phyloP scores from a whole-genome alignment of 2,113 vertebrate genomes.

The Stomatorhinus ivindoensis region DNA sequence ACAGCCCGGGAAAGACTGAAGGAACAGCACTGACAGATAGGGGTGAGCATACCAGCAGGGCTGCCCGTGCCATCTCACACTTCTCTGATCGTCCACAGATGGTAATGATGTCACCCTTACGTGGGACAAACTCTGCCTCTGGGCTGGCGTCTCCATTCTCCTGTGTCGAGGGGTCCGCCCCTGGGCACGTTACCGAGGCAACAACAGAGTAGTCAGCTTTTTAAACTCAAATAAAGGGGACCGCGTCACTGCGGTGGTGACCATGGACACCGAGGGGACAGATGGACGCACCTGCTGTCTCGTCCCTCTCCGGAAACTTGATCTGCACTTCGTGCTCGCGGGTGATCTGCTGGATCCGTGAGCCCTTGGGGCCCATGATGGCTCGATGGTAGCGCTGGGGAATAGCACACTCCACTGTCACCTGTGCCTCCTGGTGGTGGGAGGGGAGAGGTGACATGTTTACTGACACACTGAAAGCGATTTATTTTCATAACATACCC shows the following conservation, averaged over 20 bases:
- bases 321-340: slow-evolving; percentile 67
- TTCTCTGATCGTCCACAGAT: slow-evolving; percentile 63
- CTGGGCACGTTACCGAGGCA: slow-evolving; percentile 33
- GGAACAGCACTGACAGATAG: neutral
- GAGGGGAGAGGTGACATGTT: neutral
- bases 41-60: slow-evolving; percentile 59
- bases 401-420: slow-evolving; percentile 63
- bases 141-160: slow-evolving; percentile 59
- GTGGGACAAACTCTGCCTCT: slow-evolving; percentile 53
- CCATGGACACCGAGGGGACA: neutral
- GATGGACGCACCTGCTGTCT: slow-evolving; percentile 51
- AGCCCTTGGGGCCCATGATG: slow-evolving; percentile 66
- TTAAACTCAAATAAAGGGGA: neutral
- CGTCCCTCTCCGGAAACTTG: slow-evolving; percentile 73
- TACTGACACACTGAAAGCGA: neutral
- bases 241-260: neutral
- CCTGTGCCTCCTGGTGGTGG: slow-evolving; percentile 58
- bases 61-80: slow-evolving; percentile 59
- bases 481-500: neutral
- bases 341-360: slow-evolving; percentile 65
- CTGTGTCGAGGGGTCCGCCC: slow-evolving; percentile 52
- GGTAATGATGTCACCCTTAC: slow-evolving; percentile 65
- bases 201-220: neutral
- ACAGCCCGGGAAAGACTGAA: neutral
- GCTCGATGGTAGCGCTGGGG: slow-evolving; percentile 65